Percentiles rank a stretch among this genome's conserved stretches.
Conservation (phyloP, 2,113 vertebrate genomes). For the Sus scrofa region T2T-Sscrofa CM000813.6:154479501-154480000, state of each 20-base stretch:
- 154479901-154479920: no score
- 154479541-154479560: background rate
- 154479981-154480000: no score
- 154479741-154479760: background rate
- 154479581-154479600: background rate
- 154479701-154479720: conserved; percentile 5
- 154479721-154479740: conserved; percentile 4
- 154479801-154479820: no score
- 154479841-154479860: no score
- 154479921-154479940: no score
- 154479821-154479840: no score
- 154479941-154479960: no score
- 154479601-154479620: background rate
- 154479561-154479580: background rate
- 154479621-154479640: background rate
- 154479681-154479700: background rate
- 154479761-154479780: background rate
- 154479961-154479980: no score
- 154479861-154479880: no score
- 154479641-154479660: background rate
- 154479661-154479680: background rate
- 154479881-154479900: no score
- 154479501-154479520: background rate
- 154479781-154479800: background rate
- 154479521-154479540: background rate